Percentiles rank a stretch among this genome's conserved stretches.
Conservation (phyloP, 1,140 invertebrate genomes). For the Lutraria rhynchaena region DNA sequence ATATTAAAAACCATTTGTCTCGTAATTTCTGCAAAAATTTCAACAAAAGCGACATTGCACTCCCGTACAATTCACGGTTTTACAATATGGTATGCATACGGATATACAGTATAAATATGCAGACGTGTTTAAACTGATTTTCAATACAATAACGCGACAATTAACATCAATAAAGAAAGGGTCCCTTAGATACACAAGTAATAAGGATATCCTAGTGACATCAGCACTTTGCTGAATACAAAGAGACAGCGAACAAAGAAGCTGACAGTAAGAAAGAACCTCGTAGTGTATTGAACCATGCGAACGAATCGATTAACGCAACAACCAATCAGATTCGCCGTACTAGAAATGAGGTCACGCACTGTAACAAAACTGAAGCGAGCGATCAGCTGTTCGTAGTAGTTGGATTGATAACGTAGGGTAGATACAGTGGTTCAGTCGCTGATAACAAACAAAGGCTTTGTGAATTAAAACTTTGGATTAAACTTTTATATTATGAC, state of each 20-base stretch:
- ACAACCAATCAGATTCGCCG: conserved; percentile 18
- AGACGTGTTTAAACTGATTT: too few relatives aligned
- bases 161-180: too few relatives aligned
- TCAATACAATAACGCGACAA: too few relatives aligned
- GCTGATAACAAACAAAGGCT: conserved; percentile 19
- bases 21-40: too few relatives aligned
- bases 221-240: neutral
- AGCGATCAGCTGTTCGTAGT: conserved; percentile 35
- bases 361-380: conserved; percentile 2
- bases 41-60: too few relatives aligned
- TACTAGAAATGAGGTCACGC: neutral
- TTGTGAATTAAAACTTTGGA: conserved; percentile 5
- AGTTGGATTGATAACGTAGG: neutral
- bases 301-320: neutral
- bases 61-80: too few relatives aligned
- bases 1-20: too few relatives aligned
- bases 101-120: too few relatives aligned
- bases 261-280: neutral
- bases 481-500: conserved; percentile 36
- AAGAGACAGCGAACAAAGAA: conserved; percentile 28
- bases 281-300: conserved; percentile 21
- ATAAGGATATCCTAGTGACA: too few relatives aligned
- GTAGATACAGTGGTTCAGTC: neutral
- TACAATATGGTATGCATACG: too few relatives aligned
- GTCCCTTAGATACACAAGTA: too few relatives aligned